Conservation (phyloP, 2,113 vertebrate species). For the Callospermophilus lateralis region DNA sequence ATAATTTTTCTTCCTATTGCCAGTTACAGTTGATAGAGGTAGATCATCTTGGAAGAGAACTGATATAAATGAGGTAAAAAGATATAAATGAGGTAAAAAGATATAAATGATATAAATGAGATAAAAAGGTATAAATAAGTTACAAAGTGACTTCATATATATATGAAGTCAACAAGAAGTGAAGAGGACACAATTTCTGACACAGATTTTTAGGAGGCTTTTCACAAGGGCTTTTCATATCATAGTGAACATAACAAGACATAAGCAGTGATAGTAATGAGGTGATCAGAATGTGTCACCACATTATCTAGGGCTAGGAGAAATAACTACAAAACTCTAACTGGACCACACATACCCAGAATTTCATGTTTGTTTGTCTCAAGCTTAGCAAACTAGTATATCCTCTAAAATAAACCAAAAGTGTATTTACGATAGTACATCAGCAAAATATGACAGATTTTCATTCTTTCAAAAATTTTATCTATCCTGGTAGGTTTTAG, state of each 20-base stretch:
- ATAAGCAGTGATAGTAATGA: constrained; percentile 14
- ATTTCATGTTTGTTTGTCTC: constrained; percentile 79
- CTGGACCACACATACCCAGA: constrained; percentile 69
- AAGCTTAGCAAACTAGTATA: constrained; percentile 78
- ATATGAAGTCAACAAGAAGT: constrained; percentile 89
- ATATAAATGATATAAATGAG: too few species aligned
- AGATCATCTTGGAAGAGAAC: constrained; percentile 94
- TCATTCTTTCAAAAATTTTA: constrained; percentile 77
- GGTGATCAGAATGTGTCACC: not conserved
- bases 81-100: too few species aligned
- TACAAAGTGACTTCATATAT: too few species aligned
- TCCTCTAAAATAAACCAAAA: constrained; percentile 76
- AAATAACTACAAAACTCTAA: constrained; percentile 35
- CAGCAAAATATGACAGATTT: constrained; percentile 80
- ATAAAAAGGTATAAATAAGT: too few species aligned
- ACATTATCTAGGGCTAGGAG: constrained; percentile 33
- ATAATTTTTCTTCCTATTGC: constrained; percentile 87
- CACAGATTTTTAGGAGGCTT: constrained; percentile 95
- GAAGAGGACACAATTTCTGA: constrained; percentile 94
- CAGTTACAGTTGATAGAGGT: constrained; percentile 93
- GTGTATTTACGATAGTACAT: constrained; percentile 77
- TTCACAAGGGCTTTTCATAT: constrained; percentile 91
- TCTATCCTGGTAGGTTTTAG: constrained; percentile 59
- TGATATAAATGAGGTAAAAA: constrained; percentile 92
- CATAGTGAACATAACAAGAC: not conserved